Evolutionary conservation across 2,113 vertebrate genomes (phyloP).

Genomic region (Cyprinodon tularosa): DNA sequence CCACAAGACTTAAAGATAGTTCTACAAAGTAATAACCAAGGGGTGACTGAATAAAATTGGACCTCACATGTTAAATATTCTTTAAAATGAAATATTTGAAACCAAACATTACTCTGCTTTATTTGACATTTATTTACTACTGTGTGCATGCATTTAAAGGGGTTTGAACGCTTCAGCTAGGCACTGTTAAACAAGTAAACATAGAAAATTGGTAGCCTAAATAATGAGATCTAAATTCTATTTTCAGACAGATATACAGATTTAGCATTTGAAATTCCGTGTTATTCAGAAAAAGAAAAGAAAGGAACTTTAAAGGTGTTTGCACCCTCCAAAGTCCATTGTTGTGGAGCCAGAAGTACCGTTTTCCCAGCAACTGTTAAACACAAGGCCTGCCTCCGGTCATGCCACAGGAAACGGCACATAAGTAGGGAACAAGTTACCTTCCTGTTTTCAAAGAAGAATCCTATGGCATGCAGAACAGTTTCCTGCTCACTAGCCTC

Average conservation of each 20-base stretch:
- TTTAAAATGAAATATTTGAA: background rate
- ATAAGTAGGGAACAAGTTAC: conserved; percentile 85
- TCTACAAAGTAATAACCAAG: no score
- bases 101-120: no score
- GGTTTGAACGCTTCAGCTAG: background rate
- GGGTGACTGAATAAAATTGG: no score
- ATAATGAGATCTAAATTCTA: background rate
- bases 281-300: background rate
- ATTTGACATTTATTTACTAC: background rate
- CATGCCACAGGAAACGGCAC: conserved; percentile 90
- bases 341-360: conserved; percentile 76
- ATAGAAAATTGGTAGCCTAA: background rate
- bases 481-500: conserved; percentile 75
- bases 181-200: background rate
- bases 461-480: conserved; percentile 83
- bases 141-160: background rate
- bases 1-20: no score
- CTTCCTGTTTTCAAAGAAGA: conserved; percentile 95
- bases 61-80: no score
- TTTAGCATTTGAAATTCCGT: background rate
- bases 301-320: conserved; percentile 14
- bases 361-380: conserved; percentile 84
- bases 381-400: conserved; percentile 72
- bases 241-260: background rate
- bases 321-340: conserved; percentile 79